Evolutionary conservation across 2,113 vertebrate species (phyloP), one percentile per base, ranked within the genome.

Genomic region (Odocoileus virginianus): DNA sequence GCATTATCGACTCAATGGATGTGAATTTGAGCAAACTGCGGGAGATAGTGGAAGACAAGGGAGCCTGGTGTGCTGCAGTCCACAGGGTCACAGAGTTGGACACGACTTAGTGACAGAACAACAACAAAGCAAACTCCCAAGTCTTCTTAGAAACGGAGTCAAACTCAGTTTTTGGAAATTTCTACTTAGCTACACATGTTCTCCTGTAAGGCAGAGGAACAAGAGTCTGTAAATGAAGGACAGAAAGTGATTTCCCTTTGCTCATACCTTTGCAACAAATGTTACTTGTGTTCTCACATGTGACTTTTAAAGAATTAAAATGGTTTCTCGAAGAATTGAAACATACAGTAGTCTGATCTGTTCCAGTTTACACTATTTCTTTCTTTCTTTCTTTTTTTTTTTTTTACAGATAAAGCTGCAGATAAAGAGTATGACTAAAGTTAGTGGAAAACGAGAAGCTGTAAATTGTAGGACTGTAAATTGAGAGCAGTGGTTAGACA

Each of bases 281-380:
- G 93, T 93, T 83, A n/a, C 28, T 94, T 92, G 13, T 57, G 5
- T 95, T 89, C 84, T 89, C 6, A 23, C 50, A 30, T 55, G 33
- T 74, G 88, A 45, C 40, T 91, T 96, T 97, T 55, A 86, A 89
- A 86, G 50, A 85, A 87, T 58, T 82, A 52, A 88, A 79, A 84
- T 83, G 45, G 36, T 58, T 89, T 78, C n/a, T 76, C 71, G 7
- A 57, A 81, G 64, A 54, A 61, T 28, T 96, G 43, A 91, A 91
- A 79, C 4, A 33, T 61, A 7, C 1, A 47, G 25, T 47, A 88
- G 16, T 28, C 76, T 23, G 40, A 64, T 57, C 27, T 36, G 43
- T 97, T 91, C 15, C 25, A 28, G 9, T 81, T 47, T 92, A 1
- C 1, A 2, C 61, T 57, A 43, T 47, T 92, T 86, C 64, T 81